These are phyloP conservation scores for Melanotaenia trifasciata DNA, from an alignment of 2,797 vertebrate genomes.

Conservation along the genomic window DNA sequence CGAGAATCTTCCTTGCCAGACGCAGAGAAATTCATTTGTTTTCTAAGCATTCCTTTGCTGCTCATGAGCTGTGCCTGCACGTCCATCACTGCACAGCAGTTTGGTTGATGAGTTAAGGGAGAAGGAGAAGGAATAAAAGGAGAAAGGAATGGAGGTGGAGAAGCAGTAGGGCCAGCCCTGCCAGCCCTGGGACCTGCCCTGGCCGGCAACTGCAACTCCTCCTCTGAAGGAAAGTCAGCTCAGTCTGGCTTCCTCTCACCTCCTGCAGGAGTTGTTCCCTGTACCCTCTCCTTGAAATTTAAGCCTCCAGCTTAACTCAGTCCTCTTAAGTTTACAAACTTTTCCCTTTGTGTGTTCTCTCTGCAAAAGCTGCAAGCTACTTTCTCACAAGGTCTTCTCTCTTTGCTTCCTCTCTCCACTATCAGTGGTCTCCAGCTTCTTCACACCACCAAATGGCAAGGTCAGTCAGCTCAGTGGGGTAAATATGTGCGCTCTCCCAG, in stretches of 20 bases:
- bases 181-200: conserved; percentile 81
- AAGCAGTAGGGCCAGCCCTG: conserved; percentile 85
- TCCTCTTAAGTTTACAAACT: conserved; percentile 24
- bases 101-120: conserved; percentile 57
- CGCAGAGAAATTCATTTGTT: conserved; percentile 59
- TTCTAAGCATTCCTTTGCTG: conserved; percentile 65
- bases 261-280: conserved; percentile 42
- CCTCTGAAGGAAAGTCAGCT: conserved; percentile 77
- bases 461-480: conserved; percentile 78
- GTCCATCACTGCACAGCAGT: conserved; percentile 85
- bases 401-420: conserved; percentile 44
- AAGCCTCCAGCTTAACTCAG: conserved; percentile 21
- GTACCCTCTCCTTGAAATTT: conserved; percentile 32
- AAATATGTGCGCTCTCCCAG: conserved; percentile 84
- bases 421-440: conserved; percentile 66
- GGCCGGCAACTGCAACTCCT: conserved; percentile 82
- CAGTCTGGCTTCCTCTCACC: conserved; percentile 71
- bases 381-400: conserved; percentile 39
- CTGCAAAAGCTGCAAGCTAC: conserved; percentile 30
- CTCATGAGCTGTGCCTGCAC: conserved; percentile 69
- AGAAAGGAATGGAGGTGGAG: conserved; percentile 80
- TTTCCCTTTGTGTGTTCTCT: conserved; percentile 37
- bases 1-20: conserved; percentile 56
- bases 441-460: conserved; percentile 81
- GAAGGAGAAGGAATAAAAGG: conserved; percentile 67